These are phyloP conservation scores for Drosophila peninsularis DNA, from an alignment of 2,888 invertebrate genomes.

Conservation along the genomic window DNA sequence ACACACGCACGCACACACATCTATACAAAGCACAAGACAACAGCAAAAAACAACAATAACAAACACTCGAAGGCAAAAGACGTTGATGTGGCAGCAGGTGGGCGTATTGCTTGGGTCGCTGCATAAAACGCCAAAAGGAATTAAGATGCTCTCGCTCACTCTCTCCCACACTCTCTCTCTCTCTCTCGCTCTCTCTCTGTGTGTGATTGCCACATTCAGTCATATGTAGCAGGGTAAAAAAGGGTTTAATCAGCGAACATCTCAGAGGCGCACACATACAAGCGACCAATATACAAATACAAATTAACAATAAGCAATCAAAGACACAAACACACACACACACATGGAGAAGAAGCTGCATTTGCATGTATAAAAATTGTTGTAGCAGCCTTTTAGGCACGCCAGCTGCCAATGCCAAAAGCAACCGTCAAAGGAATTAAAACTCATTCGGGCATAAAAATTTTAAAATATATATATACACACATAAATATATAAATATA, in stretches of 20 bases:
- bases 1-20: constrained; percentile 20
- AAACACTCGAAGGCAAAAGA: constrained; percentile 61
- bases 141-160: constrained; percentile 51
- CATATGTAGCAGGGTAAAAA: constrained; percentile 61
- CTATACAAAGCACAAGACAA: constrained; percentile 31
- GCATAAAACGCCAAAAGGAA: constrained; percentile 77
- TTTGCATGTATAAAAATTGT: constrained; percentile 19
- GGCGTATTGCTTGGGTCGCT: constrained; percentile 65
- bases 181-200: constrained; percentile 35
- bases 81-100: constrained; percentile 54
- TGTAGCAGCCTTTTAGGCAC: constrained; percentile 72
- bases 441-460: constrained; percentile 84
- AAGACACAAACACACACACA: constrained; percentile 55
- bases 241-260: constrained; percentile 77
- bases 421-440: constrained; percentile 84
- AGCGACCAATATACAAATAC: constrained; percentile 72
- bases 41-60: constrained; percentile 65
- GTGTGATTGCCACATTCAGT: constrained; percentile 57
- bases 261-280: constrained; percentile 40
- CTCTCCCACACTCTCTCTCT: not conserved
- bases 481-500: constrained; percentile 33
- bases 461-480: constrained; percentile 82
- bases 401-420: constrained; percentile 74
- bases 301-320: constrained; percentile 80
- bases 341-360: constrained; percentile 24